phyloP scores from a whole-genome alignment of 92 coral and sea anemone genomes.

The Porites divaricata region DNA sequence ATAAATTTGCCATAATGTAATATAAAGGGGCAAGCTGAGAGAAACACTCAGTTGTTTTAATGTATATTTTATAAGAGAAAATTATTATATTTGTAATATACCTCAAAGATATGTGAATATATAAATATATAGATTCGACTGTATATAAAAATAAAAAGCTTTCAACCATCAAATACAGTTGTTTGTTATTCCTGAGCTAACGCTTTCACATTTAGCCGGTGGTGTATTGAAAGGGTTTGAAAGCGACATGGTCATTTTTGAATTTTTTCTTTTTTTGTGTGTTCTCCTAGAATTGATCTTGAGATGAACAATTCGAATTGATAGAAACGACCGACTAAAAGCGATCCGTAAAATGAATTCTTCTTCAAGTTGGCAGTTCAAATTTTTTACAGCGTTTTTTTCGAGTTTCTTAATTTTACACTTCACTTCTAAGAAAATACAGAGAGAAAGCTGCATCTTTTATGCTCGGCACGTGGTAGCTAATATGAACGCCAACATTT shows the following conservation, averaged over 20 bases:
- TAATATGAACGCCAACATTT: background rate
- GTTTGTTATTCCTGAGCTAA: background rate
- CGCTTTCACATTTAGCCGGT: background rate
- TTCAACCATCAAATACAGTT: background rate
- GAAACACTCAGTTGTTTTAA: slow-evolving; percentile 21
- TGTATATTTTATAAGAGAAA: slow-evolving; percentile 45
- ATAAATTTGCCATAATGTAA: slow-evolving; percentile 5
- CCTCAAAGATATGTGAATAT: background rate
- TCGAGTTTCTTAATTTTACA: too few relatives aligned
- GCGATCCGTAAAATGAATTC: too few relatives aligned
- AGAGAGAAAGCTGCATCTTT: slow-evolving; percentile 13
- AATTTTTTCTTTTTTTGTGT: background rate
- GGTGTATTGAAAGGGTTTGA: background rate
- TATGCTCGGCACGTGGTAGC: slow-evolving; percentile 39
- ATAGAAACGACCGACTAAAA: too few relatives aligned
- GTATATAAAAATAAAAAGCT: slow-evolving; percentile 9
- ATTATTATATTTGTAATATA: slow-evolving; percentile 43
- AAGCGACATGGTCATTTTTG: too few relatives aligned
- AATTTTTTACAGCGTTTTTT: too few relatives aligned
- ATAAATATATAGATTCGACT: background rate
- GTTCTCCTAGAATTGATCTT: background rate
- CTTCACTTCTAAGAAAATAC: background rate
- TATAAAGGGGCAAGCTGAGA: background rate
- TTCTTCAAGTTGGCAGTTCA: too few relatives aligned
- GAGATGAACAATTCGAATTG: background rate